Conservation (phyloP, 2,888 invertebrate species). For the Drosophila niveifrons region DNA sequence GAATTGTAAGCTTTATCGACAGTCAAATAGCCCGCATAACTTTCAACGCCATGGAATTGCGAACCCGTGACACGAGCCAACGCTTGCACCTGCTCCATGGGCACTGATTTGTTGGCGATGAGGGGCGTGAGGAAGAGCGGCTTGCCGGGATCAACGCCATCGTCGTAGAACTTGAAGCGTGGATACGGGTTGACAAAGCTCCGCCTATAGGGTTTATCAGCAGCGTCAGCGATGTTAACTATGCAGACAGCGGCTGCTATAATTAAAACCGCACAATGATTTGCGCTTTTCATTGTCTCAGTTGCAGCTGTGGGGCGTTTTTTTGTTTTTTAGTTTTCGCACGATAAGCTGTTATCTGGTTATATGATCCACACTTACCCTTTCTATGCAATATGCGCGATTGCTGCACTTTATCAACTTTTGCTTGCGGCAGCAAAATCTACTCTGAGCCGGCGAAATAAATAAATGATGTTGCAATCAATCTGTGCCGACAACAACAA, state of each 20-base stretch:
- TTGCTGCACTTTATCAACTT: conserved; percentile 21
- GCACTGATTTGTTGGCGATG: conserved; percentile 81
- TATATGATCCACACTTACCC: conserved; percentile 36
- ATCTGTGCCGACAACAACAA: not conserved
- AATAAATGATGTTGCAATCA: conserved; percentile 18
- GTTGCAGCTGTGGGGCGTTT: conserved; percentile 13
- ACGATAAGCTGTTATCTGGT: conserved; percentile 29
- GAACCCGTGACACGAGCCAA: conserved; percentile 81
- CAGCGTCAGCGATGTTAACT: conserved; percentile 8
- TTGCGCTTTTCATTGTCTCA: conserved; percentile 73
- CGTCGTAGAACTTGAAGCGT: conserved; percentile 71
- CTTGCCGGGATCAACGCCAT: conserved; percentile 85
- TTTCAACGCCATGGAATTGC: conserved; percentile 85
- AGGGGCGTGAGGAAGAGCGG: conserved; percentile 85
- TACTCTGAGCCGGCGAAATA: conserved; percentile 52
- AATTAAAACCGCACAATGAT: conserved; percentile 56
- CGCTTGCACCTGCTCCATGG: conserved; percentile 85
- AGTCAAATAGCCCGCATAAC: conserved; percentile 90
- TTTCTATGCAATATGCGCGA: conserved; percentile 1
- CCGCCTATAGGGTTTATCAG: conserved; percentile 55
- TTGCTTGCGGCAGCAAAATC: conserved; percentile 22
- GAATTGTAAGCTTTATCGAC: conserved; percentile 92
- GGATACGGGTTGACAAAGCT: conserved; percentile 85
- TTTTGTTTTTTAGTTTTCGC: not conserved
- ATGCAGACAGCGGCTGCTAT: conserved; percentile 22